Conservation (phyloP, 1,140 invertebrate genomes). For the Rhizoglyphus robini region DNA sequence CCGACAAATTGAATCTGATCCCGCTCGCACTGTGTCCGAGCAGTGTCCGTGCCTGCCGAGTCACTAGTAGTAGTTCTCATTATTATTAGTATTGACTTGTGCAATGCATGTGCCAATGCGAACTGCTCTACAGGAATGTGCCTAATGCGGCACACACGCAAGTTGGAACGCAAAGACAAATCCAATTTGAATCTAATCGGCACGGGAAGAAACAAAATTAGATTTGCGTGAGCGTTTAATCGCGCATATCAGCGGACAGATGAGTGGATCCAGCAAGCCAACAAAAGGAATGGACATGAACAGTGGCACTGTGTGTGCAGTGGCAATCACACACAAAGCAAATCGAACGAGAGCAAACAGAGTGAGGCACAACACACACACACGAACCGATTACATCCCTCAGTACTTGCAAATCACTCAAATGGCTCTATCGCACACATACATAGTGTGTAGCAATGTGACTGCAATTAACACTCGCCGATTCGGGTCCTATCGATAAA, state of each 20-base stretch:
- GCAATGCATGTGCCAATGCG: neutral
- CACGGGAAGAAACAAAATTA: neutral
- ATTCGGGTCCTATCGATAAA: too few species aligned
- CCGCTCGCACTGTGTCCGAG: too few species aligned
- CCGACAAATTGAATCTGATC: neutral
- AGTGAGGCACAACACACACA: neutral
- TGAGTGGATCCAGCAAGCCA: neutral
- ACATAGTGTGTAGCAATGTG: neutral
- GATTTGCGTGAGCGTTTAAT: constrained; percentile 15
- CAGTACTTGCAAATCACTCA: neutral
- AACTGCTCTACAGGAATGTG: neutral
- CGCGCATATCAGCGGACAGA: neutral
- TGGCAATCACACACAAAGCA: neutral
- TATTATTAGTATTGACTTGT: neutral
- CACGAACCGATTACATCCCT: neutral
- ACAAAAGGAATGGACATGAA: neutral
- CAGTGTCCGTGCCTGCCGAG: neutral
- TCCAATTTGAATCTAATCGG: neutral
- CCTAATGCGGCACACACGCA: too few species aligned
- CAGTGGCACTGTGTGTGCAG: neutral
- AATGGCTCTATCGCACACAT: neutral
- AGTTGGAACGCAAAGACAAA: neutral
- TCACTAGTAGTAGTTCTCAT: neutral
- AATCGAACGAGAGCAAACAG: neutral
- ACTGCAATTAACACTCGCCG: too few species aligned